These are phyloP conservation scores for Spilosoma lubricipeda DNA, from an alignment of 2,888 invertebrate genomes.

Conservation along the genomic window DNA sequence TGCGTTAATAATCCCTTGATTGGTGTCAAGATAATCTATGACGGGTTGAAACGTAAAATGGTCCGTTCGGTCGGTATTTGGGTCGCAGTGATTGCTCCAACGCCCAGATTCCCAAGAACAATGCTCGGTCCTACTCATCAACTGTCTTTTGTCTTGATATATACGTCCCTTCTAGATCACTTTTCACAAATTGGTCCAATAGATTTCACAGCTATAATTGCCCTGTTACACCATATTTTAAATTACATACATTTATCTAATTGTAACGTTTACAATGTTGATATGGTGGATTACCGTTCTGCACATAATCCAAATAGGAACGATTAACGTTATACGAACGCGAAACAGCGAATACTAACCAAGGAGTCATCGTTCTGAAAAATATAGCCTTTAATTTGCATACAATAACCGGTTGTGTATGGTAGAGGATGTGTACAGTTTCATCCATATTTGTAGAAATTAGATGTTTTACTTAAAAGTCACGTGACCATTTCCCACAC, in stretches of 20 bases:
- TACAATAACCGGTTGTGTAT: slow-evolving; percentile 80
- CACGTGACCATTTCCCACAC: slow-evolving; percentile 74
- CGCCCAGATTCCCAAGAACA: slow-evolving; percentile 69
- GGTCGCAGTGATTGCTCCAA: slow-evolving; percentile 75
- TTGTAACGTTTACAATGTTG: background rate
- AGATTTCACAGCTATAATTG: background rate
- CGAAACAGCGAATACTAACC: slow-evolving; percentile 47
- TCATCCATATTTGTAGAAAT: slow-evolving; percentile 51
- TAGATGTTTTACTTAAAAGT: slow-evolving; percentile 65
- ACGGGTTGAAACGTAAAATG: slow-evolving; percentile 56
- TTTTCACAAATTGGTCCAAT: slow-evolving; percentile 42
- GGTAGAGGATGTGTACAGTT: slow-evolving; percentile 63
- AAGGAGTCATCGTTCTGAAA: slow-evolving; percentile 61
- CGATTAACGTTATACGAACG: slow-evolving; percentile 38
- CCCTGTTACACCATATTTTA: slow-evolving; percentile 8
- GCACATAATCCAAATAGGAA: slow-evolving; percentile 35
- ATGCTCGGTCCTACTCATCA: slow-evolving; percentile 66
- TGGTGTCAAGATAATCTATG: slow-evolving; percentile 50
- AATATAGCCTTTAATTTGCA: slow-evolving; percentile 76
- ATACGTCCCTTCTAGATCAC: slow-evolving; percentile 44
- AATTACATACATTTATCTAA: background rate
- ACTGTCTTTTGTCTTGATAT: slow-evolving; percentile 65
- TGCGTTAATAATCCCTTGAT: slow-evolving; percentile 42
- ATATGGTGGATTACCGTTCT: slow-evolving; percentile 30
- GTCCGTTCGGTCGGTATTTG: slow-evolving; percentile 65